These are phyloP conservation scores for Luidia sarsii DNA, from an alignment of 53 echinoderm and acorn worm genomes.

Conservation along the genomic window DNA sequence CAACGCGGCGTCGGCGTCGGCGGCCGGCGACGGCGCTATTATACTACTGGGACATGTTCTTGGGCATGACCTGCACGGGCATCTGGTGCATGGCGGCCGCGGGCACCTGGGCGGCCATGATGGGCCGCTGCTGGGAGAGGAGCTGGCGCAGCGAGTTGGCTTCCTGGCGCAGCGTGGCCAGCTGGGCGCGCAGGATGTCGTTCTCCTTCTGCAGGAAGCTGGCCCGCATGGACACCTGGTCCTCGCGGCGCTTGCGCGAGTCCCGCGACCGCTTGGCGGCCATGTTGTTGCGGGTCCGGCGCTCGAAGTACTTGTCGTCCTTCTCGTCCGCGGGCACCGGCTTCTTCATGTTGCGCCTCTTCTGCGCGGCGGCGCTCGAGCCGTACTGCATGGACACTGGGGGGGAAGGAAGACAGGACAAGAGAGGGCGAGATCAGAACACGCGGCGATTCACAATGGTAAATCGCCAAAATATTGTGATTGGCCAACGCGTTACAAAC, in stretches of 20 bases:
- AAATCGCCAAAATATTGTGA: neutral
- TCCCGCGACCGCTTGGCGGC: conserved; percentile 97
- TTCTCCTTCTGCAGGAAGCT: conserved; percentile 90
- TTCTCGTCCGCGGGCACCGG: conserved; percentile 70
- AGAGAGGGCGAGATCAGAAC: neutral
- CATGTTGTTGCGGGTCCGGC: conserved; percentile 87
- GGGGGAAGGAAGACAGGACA: neutral
- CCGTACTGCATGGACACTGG: neutral
- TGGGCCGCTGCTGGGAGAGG: conserved; percentile 75
- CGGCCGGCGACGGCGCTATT: neutral
- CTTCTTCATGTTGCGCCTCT: conserved; percentile 59
- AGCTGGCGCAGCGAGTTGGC: conserved; percentile 86
- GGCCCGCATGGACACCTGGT: conserved; percentile 84
- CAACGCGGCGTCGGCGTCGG: neutral
- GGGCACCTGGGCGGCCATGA: conserved; percentile 36
- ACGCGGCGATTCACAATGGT: neutral
- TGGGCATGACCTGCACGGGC: conserved; percentile 32
- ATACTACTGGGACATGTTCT: conserved; percentile 13
- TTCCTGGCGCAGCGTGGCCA: conserved; percentile 84
- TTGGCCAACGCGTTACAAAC: too few species aligned
- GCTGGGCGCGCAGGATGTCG: conserved; percentile 80
- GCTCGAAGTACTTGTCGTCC: conserved; percentile 89
- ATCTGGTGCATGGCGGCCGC: too few species aligned
- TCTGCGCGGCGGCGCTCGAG: neutral
- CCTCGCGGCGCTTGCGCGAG: conserved; percentile 81